phyloP scores from a whole-genome alignment of 2,888 invertebrate species.

The Thecocarcelia acutangulata region DNA sequence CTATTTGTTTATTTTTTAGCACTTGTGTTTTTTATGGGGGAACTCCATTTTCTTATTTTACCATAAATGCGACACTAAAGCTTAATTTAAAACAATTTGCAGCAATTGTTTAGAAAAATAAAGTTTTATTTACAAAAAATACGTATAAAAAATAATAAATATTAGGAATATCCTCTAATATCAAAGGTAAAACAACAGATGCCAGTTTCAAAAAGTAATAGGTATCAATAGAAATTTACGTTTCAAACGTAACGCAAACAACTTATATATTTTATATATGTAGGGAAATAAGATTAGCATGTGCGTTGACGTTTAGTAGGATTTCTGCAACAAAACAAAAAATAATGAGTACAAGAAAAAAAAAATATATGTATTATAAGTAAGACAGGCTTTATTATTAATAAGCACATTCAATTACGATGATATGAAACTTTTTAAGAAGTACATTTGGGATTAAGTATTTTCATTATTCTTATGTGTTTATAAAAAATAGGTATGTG shows the following conservation, averaged over 20 bases:
- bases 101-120: slow-evolving; percentile 3
- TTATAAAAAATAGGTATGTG: slow-evolving; percentile 34
- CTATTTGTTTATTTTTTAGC: too few relatives aligned
- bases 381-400: background rate
- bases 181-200: slow-evolving; percentile 25
- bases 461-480: slow-evolving; percentile 20
- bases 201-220: slow-evolving; percentile 40
- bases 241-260: slow-evolving; percentile 43
- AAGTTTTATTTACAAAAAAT: slow-evolving; percentile 32
- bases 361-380: slow-evolving; percentile 19
- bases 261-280: slow-evolving; percentile 10
- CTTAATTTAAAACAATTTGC: background rate
- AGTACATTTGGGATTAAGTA: slow-evolving; percentile 52
- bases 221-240: slow-evolving; percentile 35
- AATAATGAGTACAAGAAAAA: slow-evolving; percentile 37
- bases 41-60: background rate
- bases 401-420: slow-evolving; percentile 44
- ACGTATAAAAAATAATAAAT: slow-evolving; percentile 36
- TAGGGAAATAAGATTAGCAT: slow-evolving; percentile 63
- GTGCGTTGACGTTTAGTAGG: slow-evolving; percentile 72
- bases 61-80: too few relatives aligned
- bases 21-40: too few relatives aligned
- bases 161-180: slow-evolving; percentile 37
- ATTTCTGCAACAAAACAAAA: slow-evolving; percentile 71
- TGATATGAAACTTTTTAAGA: slow-evolving; percentile 11